Base-by-base conservation (phyloP, 2,113 vertebrate species). In the Tonatia bakeri region DNA sequence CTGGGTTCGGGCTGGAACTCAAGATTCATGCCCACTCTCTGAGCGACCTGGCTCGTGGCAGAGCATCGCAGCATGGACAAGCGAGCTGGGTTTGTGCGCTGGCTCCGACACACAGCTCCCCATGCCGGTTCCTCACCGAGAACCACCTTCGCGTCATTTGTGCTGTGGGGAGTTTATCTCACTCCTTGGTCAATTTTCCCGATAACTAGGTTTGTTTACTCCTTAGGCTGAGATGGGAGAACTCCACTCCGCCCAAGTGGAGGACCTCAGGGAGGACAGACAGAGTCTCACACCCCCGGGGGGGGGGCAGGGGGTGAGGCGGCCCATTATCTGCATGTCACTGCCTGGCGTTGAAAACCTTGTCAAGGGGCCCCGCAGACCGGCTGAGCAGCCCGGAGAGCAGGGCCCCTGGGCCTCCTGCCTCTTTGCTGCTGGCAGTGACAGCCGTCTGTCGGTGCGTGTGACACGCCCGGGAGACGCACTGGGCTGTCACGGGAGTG, bases 1-100 rank as follows among this genome's bases (percentile, higher is more conserved):
- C 65, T 75, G 38, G 0, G 1, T 14, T 87, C 24, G 24, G 76
- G 19, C 28, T 90, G 59, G 52, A 64, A 6, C 9, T 19, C 3
- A 16, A 70, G 20, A 36, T 22, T 75, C 64, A 24, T 16, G 73
- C 83, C 54, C 87, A 1, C 45, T 40, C 45, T 65, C 33, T 59
- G 31, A 56, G 45, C 20, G 19, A 31, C 20, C 54, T 56, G 54
- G 54, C 54, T 20, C 7, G 3, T 3, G 56, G 56, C 56, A 9
- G 56, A 4, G 3, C 9, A 3, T 10, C 22, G 24, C 20, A 0
- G 56, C 10, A 8, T 24, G 11, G 59, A 61, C 10, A 1, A 28
- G 59, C 10, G 24, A 12, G 26, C 59, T 61, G 59, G 59, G 59
- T 4, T 26, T 1, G 59, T 10, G 2, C 10, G 59, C 59, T 28